A percentile compares a stretch with the other conserved stretches of the same genome.
phyloP scores from a whole-genome alignment of 2,113 vertebrate species.

The Stercorarius parasiticus region DNA sequence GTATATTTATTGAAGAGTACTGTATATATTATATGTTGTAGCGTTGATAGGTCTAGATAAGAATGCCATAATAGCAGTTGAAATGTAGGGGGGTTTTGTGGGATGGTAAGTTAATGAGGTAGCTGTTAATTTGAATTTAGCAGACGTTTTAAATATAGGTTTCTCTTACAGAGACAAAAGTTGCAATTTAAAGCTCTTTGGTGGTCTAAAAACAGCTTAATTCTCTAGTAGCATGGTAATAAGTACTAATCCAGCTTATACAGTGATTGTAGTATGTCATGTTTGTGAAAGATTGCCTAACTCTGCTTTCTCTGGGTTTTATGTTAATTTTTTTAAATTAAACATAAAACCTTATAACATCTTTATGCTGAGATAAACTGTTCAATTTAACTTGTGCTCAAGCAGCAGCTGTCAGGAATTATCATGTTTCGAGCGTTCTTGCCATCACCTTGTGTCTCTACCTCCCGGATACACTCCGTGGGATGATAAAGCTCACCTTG shows the following conservation, averaged over 20 bases:
- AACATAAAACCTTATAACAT: slow-evolving; percentile 82
- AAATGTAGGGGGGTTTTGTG: slow-evolving; percentile 11
- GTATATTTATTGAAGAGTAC: neutral
- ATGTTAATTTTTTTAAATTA: slow-evolving; percentile 85
- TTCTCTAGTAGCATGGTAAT: slow-evolving; percentile 80
- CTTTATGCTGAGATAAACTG: slow-evolving; percentile 82
- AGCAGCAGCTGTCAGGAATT: slow-evolving; percentile 82
- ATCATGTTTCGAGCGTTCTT: slow-evolving; percentile 73
- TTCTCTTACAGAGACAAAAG: slow-evolving; percentile 83
- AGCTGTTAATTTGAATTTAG: slow-evolving; percentile 79
- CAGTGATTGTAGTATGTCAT: slow-evolving; percentile 82
- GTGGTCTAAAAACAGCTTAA: slow-evolving; percentile 85
- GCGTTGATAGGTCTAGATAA: slow-evolving; percentile 57
- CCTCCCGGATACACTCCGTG: slow-evolving; percentile 66
- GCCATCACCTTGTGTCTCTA: slow-evolving; percentile 76
- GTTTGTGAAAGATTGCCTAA: slow-evolving; percentile 82
- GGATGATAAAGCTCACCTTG: slow-evolving; percentile 76
- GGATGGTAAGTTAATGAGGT: slow-evolving; percentile 77
- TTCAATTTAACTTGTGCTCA: slow-evolving; percentile 80
- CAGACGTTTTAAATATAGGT: slow-evolving; percentile 81
- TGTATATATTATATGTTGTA: neutral
- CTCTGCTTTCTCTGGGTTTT: slow-evolving; percentile 80
- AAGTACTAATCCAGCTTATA: slow-evolving; percentile 83
- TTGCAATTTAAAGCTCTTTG: slow-evolving; percentile 83
- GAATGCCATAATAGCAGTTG: slow-evolving; percentile 62